Percentiles rank a stretch among this genome's conserved stretches.
Conservation (phyloP, 2,888 invertebrate species). For the Rugalucina vietnamica region DNA sequence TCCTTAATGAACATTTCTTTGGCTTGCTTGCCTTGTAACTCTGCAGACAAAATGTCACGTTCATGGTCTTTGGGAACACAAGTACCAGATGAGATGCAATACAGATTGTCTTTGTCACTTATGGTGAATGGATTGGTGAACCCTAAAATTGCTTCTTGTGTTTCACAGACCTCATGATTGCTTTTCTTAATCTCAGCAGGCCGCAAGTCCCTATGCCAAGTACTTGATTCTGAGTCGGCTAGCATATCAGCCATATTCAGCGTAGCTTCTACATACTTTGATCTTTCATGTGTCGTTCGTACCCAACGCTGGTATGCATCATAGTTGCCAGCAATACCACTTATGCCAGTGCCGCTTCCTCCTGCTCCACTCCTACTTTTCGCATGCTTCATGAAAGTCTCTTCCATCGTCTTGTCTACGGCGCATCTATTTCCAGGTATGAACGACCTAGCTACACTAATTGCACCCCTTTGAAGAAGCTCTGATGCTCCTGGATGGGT, state of each 20-base stretch:
- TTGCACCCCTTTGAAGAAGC: conserved; percentile 50
- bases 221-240: conserved; percentile 2
- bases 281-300: conserved; percentile 40
- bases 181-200: conserved; percentile 43
- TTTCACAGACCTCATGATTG: conserved; percentile 30
- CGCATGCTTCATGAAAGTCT: conserved; percentile 30
- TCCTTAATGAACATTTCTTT: conserved; percentile 13
- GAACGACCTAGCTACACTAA: conserved; percentile 62
- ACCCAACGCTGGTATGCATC: conserved; percentile 59
- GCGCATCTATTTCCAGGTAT: conserved; percentile 60
- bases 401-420: conserved; percentile 62
- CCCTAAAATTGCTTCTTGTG: conserved; percentile 44
- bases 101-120: conserved; percentile 38
- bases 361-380: conserved; percentile 40
- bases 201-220: conserved; percentile 48
- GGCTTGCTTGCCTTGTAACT: conserved; percentile 2
- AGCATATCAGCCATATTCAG: conserved; percentile 53
- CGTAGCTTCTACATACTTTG: conserved; percentile 38
- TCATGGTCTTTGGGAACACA: conserved; percentile 15
- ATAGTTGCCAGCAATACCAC: conserved; percentile 49
- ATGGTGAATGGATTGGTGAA: conserved; percentile 56
- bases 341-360: conserved; percentile 44
- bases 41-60: conserved; percentile 5
- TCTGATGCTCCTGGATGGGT: conserved; percentile 55
- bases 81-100: conserved; percentile 47